Percentiles rank a stretch among this genome's conserved stretches.
These are phyloP conservation scores for Nephotettix cincticeps DNA, from an alignment of 1,140 invertebrate genomes.

Conservation along the genomic window DNA sequence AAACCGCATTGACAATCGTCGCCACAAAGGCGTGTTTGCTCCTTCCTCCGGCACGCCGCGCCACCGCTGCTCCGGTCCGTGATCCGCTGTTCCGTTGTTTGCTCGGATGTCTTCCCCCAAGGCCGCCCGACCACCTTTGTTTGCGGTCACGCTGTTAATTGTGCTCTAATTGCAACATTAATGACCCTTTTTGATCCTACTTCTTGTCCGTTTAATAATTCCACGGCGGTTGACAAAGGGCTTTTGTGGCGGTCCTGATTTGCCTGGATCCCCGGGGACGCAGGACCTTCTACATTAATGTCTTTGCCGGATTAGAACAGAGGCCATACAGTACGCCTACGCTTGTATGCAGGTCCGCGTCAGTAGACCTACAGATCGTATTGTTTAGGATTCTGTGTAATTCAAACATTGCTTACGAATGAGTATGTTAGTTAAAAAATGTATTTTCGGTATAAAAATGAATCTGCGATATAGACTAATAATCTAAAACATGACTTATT, in stretches of 20 bases:
- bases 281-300: background rate
- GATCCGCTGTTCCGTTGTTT: background rate
- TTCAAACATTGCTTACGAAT: no score
- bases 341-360: no score
- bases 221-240: background rate
- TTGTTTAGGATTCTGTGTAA: no score
- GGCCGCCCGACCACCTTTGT: background rate
- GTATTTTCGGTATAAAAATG: no score
- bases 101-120: background rate
- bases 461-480: no score
- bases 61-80: no score
- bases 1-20: background rate
- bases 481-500: no score
- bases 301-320: background rate
- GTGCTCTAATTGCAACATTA: conserved; percentile 17
- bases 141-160: conserved; percentile 16
- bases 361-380: no score
- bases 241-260: conserved; percentile 13
- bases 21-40: conserved; percentile 1
- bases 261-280: background rate
- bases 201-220: conserved; percentile 13
- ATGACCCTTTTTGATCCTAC: conserved; percentile 14
- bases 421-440: no score
- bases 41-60: background rate
- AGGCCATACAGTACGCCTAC: no score